Evolutionary conservation across 2,797 vertebrate species (phyloP), one percentile per base, ranked within the genome.

Genomic region (Bovichtus variegatus): DNA sequence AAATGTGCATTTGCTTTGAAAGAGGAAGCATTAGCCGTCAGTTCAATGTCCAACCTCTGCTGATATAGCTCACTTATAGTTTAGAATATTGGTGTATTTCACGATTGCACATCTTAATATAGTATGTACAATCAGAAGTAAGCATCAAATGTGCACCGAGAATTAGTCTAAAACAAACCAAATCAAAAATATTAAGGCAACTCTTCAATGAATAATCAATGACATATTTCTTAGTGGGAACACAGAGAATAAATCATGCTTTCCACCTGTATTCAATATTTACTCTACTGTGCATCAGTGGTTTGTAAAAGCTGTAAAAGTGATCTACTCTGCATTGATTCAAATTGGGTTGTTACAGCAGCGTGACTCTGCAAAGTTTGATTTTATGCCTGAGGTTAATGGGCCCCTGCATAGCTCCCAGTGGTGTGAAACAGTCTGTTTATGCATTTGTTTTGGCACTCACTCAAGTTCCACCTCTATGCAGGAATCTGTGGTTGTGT

Each of bases 401-500:
- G 41, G 44, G 36, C 43, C 68, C 29, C 59, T 57, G 71, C 74
- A 78, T 38, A 83, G 29, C 25, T 71, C 40, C 44, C 21, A 53
- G 50, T 51, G 58, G 61, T 85, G 76, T 69, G 73, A 87, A 80
- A 80, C 69, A 50, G 57, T 61, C 7, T 46, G 70, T 50, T 9
- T 63, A 34, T 64, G 58, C 80, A 71, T 71, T 69, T 81, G 54
- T 67, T 47, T 83, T 82, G 80, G 74, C 83, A 75, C 70, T 61
- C 16, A 23, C 57, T 61, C 49, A 27, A 59, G 74, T 83, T 88
- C 51, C 72, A 85, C 80, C 85, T 88, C 78, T 71, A 61, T 71
- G 83, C 55, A 88, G 72, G 72, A 87, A 81, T 82, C 79, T 80
- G 67, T 44, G 47, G 64, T 76, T 74, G 82, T 86, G 72, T 71